A percentile compares a stretch with the other conserved stretches of the same genome.
These are phyloP conservation scores for Mamestra configurata DNA, from an alignment of 1,140 invertebrate species.

Conservation along the genomic window DNA sequence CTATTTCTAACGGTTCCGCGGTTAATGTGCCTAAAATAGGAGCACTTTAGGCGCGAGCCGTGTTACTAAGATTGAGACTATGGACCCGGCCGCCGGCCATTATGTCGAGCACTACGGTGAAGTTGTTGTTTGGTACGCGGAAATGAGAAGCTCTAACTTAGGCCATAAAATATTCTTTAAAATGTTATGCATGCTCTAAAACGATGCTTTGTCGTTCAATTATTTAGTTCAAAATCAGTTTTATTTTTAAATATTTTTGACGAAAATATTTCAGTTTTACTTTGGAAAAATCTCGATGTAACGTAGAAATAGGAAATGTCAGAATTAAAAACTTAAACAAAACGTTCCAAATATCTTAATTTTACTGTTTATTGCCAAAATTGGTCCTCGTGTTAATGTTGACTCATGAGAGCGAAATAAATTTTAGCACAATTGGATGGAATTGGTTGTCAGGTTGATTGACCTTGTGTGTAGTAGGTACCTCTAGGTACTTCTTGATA, in stretches of 20 bases:
- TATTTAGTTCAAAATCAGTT: too few species aligned
- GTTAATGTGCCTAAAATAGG: conserved; percentile 53
- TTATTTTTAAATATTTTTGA: too few species aligned
- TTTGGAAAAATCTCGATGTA: background rate
- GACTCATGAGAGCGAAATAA: conserved; percentile 39
- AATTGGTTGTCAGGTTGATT: conserved; percentile 43
- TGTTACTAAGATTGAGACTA: conserved; percentile 11
- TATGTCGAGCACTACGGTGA: background rate
- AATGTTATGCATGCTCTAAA: too few species aligned
- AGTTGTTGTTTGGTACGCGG: background rate
- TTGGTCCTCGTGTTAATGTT: conserved; percentile 28
- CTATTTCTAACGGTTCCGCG: conserved; percentile 51
- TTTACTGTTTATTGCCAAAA: conserved; percentile 16
- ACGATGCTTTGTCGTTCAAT: too few species aligned
- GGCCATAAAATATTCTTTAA: too few species aligned
- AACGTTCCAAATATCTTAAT: conserved; percentile 35
- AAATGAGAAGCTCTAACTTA: too few species aligned
- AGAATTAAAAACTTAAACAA: background rate
- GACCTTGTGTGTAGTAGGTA: background rate
- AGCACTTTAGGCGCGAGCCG: conserved; percentile 15
- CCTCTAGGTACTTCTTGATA: conserved; percentile 11
- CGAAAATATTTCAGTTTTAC: background rate
- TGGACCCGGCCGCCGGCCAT: too few species aligned
- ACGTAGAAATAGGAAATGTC: too few species aligned
- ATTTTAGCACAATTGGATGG: conserved; percentile 46